Percentiles rank a stretch among this genome's conserved stretches.
phyloP scores from a whole-genome alignment of 2,113 vertebrate genomes.

The Paramormyrops kingsleyae region DNA sequence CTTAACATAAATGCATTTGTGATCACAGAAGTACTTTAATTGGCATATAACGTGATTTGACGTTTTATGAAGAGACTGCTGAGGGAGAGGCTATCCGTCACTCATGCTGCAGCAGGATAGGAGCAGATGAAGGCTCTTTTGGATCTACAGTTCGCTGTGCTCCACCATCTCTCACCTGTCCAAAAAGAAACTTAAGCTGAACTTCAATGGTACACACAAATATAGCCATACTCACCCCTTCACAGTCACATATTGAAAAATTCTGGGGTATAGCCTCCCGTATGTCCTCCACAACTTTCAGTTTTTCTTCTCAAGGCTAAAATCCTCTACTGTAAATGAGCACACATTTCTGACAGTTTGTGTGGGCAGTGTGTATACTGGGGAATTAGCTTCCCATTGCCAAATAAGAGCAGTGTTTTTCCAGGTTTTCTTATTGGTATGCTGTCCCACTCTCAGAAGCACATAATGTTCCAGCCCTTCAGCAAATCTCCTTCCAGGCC shows the following conservation, averaged over 20 bases:
- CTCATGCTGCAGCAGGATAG: slow-evolving; percentile 18
- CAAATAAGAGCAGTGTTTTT: neutral
- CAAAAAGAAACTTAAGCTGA: neutral
- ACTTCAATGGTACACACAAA: neutral
- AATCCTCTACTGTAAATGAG: neutral
- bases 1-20: neutral
- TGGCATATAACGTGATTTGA: neutral
- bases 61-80: neutral
- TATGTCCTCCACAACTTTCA: neutral
- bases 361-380: neutral
- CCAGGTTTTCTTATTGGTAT: neutral
- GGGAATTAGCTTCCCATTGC: neutral
- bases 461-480: neutral
- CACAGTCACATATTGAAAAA: neutral
- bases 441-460: neutral
- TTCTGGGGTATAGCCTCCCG: neutral
- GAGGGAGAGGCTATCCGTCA: neutral
- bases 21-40: neutral
- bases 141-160: slow-evolving; percentile 42
- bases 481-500: neutral
- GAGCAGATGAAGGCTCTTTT: slow-evolving; percentile 55
- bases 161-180: slow-evolving; percentile 54
- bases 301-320: neutral
- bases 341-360: neutral
- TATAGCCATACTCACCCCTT: neutral